Base-by-base conservation (phyloP, 2,888 invertebrate genomes). In the Erebia ligea region DNA sequence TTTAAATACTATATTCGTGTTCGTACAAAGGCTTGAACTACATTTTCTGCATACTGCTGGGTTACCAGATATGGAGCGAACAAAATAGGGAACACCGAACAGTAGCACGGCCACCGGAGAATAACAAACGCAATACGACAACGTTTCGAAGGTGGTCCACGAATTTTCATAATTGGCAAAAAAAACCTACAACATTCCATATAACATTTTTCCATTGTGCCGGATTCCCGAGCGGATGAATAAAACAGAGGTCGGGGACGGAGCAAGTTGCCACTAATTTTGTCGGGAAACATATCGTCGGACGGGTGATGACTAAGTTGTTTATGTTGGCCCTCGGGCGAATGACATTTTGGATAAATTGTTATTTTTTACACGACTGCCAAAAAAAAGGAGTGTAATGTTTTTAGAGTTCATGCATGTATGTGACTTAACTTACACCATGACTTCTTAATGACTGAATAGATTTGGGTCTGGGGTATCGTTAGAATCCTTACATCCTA, bases 151-250 rank as follows among this genome's bases (percentile, higher is more conserved):
- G 65, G 42, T 65, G 65, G 82, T 81, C 82, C 80, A 79, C 84
- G 79, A 86, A 88, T 87, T 88, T 89, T 81, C 87, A 90, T 89
- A 89, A 91, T 87, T 86, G 86, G 84, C 80, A 86, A 87, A 88
- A 85, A 85, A 88, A 58, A 85, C 82, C 75, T 81, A 83, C 84
- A 83, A 82, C 81, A 84, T 83, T 83, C 80, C 85, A 88, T 87
- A 87, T 84, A 86, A 87, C 83, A 84, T 83, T 86, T 88, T 86
- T 88, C 86, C 88, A 89, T 89, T 89, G 88, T 87, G 87, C 83
- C 82, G 81, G 81, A 80, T 84, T 80, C 90, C 88, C 89, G 81
- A 80, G 87, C 86, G 89, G n/a, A n/a, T 89, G 89, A 89, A 90
- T 90, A 91, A 89, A 90, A 91, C 86, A 89, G 86, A 84, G 86